phyloP scores from a whole-genome alignment of 2,797 vertebrate genomes.

The Pantherophis alleghaniensis region DNA sequence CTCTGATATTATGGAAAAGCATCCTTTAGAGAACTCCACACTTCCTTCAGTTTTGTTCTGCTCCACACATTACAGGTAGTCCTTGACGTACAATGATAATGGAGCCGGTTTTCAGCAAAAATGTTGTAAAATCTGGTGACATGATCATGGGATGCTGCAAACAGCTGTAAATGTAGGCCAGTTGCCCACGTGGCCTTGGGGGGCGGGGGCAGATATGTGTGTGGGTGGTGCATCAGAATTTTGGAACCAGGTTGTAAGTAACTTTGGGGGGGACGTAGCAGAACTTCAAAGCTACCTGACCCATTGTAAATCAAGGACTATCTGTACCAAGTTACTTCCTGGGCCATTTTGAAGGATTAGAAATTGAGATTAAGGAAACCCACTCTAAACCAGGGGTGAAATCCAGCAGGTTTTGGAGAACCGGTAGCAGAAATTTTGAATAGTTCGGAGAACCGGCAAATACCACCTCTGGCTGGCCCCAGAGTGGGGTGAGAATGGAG shows the following conservation, averaged over 20 bases:
- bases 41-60: not conserved
- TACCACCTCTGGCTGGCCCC: no score
- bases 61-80: not conserved
- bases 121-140: not conserved
- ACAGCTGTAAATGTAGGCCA: not conserved
- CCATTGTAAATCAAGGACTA: not conserved
- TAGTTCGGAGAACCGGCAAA: no score
- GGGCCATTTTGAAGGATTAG: not conserved
- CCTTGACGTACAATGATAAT: not conserved
- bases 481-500: no score
- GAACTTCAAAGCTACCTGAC: not conserved
- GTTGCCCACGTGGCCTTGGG: not conserved
- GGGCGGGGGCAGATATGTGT: no score
- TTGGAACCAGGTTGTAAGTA: not conserved
- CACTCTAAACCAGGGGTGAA: not conserved
- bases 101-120: not conserved
- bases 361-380: not conserved
- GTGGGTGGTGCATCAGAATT: not conserved
- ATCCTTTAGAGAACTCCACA: not conserved
- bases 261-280: not conserved
- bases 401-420: no score
- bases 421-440: no score
- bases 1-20: not conserved
- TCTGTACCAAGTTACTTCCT: not conserved
- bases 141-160: not conserved